Evolutionary conservation across 2,797 vertebrate genomes (phyloP).

Genomic region (Malurus splendens): DNA sequence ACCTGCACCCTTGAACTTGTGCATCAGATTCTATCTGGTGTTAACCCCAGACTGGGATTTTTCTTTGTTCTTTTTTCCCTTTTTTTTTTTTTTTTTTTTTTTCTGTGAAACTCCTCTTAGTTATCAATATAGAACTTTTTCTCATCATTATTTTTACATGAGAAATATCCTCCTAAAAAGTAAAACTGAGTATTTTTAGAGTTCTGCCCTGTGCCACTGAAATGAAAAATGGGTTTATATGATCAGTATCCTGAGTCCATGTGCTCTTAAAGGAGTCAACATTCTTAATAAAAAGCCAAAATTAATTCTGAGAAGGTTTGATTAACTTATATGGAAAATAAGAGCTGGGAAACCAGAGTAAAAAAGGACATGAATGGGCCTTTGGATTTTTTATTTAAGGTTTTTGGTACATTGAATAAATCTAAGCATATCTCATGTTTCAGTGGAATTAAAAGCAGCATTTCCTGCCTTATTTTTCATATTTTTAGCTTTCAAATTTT

Average conservation of each 20-base stretch:
- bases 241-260: background rate
- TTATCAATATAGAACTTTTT: background rate
- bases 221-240: accelerated
- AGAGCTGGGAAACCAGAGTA: background rate
- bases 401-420: background rate
- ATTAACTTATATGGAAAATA: background rate
- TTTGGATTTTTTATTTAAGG: background rate
- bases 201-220: background rate
- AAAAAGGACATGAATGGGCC: background rate
- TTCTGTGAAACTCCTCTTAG: background rate
- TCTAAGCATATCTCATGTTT: background rate
- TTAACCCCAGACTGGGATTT: background rate
- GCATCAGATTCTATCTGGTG: background rate
- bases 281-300: background rate
- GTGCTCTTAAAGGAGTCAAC: background rate
- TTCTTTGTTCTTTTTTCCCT: background rate
- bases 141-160: background rate
- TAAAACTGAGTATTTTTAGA: background rate
- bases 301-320: background rate
- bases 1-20: background rate
- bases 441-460: background rate
- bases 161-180: background rate
- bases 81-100: background rate
- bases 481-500: background rate
- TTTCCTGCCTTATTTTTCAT: background rate